phyloP scores from a whole-genome alignment of 2,797 vertebrate genomes.

The Telmatherina bonti region DNA sequence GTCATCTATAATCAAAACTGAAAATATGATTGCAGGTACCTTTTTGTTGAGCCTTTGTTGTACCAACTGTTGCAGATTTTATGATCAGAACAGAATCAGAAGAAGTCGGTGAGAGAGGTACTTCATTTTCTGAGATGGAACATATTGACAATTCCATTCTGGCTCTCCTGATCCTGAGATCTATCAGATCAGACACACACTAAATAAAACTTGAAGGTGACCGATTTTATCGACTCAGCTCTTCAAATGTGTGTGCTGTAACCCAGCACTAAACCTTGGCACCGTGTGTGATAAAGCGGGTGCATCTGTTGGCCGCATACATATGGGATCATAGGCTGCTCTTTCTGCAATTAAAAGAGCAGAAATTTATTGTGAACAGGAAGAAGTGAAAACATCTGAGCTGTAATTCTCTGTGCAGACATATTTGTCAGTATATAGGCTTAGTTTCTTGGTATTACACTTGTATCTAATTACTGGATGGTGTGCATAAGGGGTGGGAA shows the following conservation, averaged over 20 bases:
- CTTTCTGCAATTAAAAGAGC: constrained; percentile 38
- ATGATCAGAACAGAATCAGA: neutral
- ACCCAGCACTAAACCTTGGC: constrained; percentile 6
- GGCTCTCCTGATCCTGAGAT: constrained; percentile 22
- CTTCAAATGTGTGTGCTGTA: constrained; percentile 14
- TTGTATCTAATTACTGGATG: no score
- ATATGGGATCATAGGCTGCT: constrained; percentile 25
- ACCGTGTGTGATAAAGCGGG: constrained; percentile 25
- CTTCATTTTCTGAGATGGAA: constrained; percentile 35
- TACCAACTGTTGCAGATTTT: neutral
- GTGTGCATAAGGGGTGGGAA: no score
- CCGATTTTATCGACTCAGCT: constrained; percentile 32
- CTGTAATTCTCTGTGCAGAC: neutral
- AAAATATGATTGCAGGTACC: no score
- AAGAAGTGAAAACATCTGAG: constrained; percentile 1
- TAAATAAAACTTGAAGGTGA: constrained; percentile 39
- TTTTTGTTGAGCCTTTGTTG: neutral
- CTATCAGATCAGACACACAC: constrained; percentile 3
- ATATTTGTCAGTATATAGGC: neutral
- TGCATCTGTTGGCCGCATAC: constrained; percentile 12
- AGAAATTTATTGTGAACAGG: constrained; percentile 36
- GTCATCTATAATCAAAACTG: no score
- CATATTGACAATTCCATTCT: constrained; percentile 34
- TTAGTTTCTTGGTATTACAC: no score
- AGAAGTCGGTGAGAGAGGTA: neutral